These are phyloP conservation scores for Drosophila differens DNA, from an alignment of 2,888 invertebrate species.

Conservation along the genomic window DNA sequence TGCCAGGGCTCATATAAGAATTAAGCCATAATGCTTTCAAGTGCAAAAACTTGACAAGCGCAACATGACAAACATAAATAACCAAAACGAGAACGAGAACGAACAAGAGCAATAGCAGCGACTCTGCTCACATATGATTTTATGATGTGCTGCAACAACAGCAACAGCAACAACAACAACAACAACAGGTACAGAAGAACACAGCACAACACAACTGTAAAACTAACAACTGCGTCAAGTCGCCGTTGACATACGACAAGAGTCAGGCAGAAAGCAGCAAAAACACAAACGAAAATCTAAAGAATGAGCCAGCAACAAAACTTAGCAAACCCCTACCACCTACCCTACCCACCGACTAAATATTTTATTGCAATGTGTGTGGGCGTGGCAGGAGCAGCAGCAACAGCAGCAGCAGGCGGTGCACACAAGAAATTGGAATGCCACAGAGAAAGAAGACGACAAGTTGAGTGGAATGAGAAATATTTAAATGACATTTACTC, in stretches of 20 bases:
- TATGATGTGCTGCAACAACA: slow-evolving; percentile 71
- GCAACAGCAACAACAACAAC: slow-evolving; percentile 8
- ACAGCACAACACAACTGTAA: slow-evolving; percentile 37
- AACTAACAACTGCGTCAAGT: slow-evolving; percentile 81
- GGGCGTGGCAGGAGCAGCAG: slow-evolving; percentile 23
- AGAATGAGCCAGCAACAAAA: slow-evolving; percentile 40
- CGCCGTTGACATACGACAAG: slow-evolving; percentile 73
- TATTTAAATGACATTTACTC: slow-evolving; percentile 81
- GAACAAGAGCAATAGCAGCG: slow-evolving; percentile 31
- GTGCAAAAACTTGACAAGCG: slow-evolving; percentile 82
- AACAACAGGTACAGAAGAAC: slow-evolving; percentile 13
- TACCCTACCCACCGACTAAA: slow-evolving; percentile 43
- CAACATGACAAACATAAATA: slow-evolving; percentile 81
- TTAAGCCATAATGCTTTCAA: slow-evolving; percentile 80
- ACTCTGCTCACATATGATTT: slow-evolving; percentile 58
- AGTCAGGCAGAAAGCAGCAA: slow-evolving; percentile 43
- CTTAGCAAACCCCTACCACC: not conserved
- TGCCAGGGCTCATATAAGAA: slow-evolving; percentile 69
- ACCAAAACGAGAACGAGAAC: slow-evolving; percentile 53
- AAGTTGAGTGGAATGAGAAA: slow-evolving; percentile 48
- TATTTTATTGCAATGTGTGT: slow-evolving; percentile 67
- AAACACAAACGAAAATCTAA: slow-evolving; percentile 50
- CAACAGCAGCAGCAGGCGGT: slow-evolving; percentile 19
- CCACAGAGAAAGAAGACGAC: slow-evolving; percentile 63
- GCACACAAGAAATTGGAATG: slow-evolving; percentile 75